Conservation (phyloP, 2,797 vertebrate species). For the Tinamus major region DNA sequence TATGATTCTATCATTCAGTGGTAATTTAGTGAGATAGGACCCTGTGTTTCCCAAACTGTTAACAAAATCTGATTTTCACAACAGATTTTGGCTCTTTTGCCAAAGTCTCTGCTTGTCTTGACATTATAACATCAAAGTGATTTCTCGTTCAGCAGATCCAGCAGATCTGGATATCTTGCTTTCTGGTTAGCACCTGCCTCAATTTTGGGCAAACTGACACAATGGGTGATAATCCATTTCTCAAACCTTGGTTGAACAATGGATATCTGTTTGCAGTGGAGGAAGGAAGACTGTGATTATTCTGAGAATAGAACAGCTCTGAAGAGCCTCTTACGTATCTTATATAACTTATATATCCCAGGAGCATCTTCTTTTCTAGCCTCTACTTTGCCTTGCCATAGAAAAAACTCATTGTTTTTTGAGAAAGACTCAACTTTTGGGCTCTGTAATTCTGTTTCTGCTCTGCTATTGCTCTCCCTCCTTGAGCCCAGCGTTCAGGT, state of each 20-base stretch:
- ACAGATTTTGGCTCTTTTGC: no score
- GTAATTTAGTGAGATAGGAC: neutral
- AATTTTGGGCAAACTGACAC: neutral
- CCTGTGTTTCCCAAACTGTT: neutral
- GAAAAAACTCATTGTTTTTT: neutral
- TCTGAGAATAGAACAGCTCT: neutral
- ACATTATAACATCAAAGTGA: accelerated
- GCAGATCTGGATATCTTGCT: neutral
- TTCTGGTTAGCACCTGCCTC: neutral
- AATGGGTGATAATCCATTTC: neutral
- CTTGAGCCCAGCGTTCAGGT: neutral
- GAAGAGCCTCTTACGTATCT: neutral
- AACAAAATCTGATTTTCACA: no score
- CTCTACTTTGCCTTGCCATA: neutral
- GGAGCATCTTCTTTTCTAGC: neutral
- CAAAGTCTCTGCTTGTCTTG: neutral
- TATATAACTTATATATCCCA: neutral
- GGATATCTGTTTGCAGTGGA: neutral
- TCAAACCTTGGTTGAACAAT: accelerated
- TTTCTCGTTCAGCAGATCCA: neutral
- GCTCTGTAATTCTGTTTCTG: neutral
- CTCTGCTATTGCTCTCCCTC: neutral
- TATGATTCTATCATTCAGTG: neutral
- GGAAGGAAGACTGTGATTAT: neutral
- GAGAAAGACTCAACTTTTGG: neutral